Evolutionary conservation across 2,113 vertebrate species (phyloP), one percentile per base, ranked within the genome.

Genomic region (Cavia aperea): DNA sequence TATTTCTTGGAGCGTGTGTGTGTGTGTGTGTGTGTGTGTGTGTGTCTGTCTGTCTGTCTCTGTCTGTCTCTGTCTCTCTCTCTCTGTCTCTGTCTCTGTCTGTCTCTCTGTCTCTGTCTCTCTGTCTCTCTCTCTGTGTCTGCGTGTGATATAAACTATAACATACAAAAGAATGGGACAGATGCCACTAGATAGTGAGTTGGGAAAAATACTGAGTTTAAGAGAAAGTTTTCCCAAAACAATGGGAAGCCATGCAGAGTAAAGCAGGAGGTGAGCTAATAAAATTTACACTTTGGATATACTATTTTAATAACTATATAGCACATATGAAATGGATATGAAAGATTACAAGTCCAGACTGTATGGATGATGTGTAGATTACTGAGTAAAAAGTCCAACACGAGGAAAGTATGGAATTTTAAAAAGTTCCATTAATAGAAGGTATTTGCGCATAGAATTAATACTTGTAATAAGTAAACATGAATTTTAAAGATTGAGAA

Each of bases 401-500:
- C 84, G 51, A 90, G 2, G 13, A 31, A 46, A 2, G 56, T 73
- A 70, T 8, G 24, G 8, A 81, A 18, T 56, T 90, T 90, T 77
- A 4, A 75, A 46, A 83, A 24, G 39, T 36, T 72, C 11, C 11
- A 46, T 36, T 70, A 16, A 5, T 84, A 4, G 63, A 70, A 65
- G 12, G 23, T 81, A 4, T 88, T 8, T 58, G 9, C 23, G 29
- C 26, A 39, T 58, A 1, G 9, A 14, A 24, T 56, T n/a, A 51
- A 29, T 66, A 24, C 19, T 75, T 31, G 3, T 29, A 62, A 29
- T 43, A 92, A 21, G 49, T 29, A 12, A 75, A 85, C 7, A 58
- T 43, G n/a, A 29, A 85, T 70, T 91, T 93, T 89, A 58, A 79
- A 72, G 18, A 78, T 18, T 81, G 24, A 86, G n/a, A 91, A 82